Conservation (phyloP, 92 coral and sea anemone genomes). For the Diadumene lineata region DNA sequence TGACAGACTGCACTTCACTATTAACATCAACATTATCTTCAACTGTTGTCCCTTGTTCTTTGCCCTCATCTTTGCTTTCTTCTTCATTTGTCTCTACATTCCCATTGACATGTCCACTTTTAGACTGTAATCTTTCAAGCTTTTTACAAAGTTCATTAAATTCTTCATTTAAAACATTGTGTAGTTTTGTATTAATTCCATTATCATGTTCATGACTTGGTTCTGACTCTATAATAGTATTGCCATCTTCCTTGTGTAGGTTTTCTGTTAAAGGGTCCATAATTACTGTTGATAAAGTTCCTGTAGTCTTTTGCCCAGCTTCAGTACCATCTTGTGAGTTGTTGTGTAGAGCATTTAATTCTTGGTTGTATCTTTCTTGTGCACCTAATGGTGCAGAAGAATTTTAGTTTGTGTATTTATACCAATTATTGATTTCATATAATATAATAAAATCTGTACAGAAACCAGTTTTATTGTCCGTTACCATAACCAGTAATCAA, state of each 20-base stretch:
- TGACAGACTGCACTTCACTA: constrained; percentile 49
- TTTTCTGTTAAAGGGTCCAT: not conserved
- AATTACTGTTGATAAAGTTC: not conserved
- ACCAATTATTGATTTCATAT: not conserved
- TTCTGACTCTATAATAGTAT: not conserved
- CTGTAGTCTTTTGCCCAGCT: not conserved
- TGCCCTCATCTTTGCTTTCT: not conserved
- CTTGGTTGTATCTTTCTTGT: constrained; percentile 68
- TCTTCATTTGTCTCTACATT: not conserved
- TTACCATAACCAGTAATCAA: no score
- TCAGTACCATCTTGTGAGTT: constrained; percentile 38
- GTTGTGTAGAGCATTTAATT: constrained; percentile 49
- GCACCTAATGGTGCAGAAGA: constrained; percentile 30
- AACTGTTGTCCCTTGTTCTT: not conserved
- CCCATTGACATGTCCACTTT: not conserved
- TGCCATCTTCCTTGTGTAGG: not conserved
- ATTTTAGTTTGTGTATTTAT: not conserved
- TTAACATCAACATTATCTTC: not conserved
- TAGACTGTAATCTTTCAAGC: not conserved
- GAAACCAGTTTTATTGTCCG: no score
- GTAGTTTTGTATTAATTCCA: constrained; percentile 6
- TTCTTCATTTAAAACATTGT: constrained; percentile 23
- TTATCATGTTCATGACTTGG: not conserved
- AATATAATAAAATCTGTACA: no score
- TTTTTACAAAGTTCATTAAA: constrained; percentile 14